phyloP scores from a whole-genome alignment of 1,140 invertebrate species.

The Tetragonula clypearis region DNA sequence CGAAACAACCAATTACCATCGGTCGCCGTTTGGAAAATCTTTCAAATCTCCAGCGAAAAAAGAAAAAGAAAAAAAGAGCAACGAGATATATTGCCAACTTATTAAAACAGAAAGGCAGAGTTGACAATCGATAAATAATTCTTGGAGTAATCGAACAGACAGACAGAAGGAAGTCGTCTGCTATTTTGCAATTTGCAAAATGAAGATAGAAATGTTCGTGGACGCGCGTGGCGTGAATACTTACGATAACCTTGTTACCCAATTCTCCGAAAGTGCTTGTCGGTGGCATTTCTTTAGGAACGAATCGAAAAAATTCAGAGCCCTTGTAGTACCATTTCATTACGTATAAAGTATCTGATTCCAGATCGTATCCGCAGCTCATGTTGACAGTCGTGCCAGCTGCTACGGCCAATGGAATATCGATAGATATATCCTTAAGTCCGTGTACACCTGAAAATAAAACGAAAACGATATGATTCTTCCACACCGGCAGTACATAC shows the following conservation, averaged over 20 bases:
- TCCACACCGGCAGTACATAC: not conserved
- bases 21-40: not conserved
- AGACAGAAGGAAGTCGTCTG: not conserved
- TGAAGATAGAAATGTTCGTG: not conserved
- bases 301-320: constrained; percentile 89
- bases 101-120: not conserved
- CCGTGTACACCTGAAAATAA: constrained; percentile 74
- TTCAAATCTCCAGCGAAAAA: not conserved
- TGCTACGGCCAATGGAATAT: constrained; percentile 80
- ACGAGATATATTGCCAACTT: not conserved
- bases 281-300: constrained; percentile 88
- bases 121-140: not conserved
- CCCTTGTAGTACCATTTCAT: constrained; percentile 94
- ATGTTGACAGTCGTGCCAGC: constrained; percentile 80
- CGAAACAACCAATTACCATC: not conserved
- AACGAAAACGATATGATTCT: not conserved
- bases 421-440: constrained; percentile 78
- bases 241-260: constrained; percentile 87
- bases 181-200: not conserved
- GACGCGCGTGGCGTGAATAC: constrained; percentile 72
- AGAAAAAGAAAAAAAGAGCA: not conserved
- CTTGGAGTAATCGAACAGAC: not conserved
- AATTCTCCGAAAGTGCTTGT: constrained; percentile 86
- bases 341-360: constrained; percentile 86
- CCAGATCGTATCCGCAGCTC: constrained; percentile 79